Base-by-base conservation (phyloP, 2,797 vertebrate species). In the Pipistrellus pipistrellus region DNA sequence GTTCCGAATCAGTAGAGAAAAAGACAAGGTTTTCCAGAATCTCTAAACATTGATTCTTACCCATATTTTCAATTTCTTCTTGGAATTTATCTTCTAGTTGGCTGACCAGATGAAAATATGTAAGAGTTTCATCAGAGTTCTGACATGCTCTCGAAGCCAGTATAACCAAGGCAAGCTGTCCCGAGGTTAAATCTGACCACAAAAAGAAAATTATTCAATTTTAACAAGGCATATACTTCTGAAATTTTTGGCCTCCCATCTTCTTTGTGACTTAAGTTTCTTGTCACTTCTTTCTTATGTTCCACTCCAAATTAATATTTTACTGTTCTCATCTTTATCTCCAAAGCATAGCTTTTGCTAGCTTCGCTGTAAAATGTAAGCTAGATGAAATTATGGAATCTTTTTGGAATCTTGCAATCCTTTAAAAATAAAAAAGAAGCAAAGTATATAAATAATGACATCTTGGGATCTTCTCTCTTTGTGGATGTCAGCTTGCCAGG, bases 31-130 rank as follows among this genome's bases (percentile, higher is more conserved):
- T 27, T 3, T 57, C 46, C 13, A 27, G 6, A 12, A 20, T 46
- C 35, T 82, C 84, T 53, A 62, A 78, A 78, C 21, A 12, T 53
- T 75, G 59, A 30, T 81, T 77, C 95, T 97, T 69, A 98, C 97
- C 68, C 78, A 97, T 97, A 17, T 94, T 88, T 77, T 83, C 4
- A 57, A 97, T 80, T 96, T 98, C 97, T 59, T 17, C 62, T 78
- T 90, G 9, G 76, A 96, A 95, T 85, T 97, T 96, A 13, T 69
- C 18, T 88, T 91, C 80, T 23, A 97, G 93, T 6, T 73, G n/a
- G 0, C 8, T 4, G 4, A 95, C 9, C 27, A 97, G 88, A 2
- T 51, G 11, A 4, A 20, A 2, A 4, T 1, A 0, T 8, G 25
- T 55, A 30, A 75, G 32, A 0, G 0, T 46, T 57, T 92, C n/a